Conservation (phyloP, 2,797 vertebrate species). For the Somateria mollissima region DNA sequence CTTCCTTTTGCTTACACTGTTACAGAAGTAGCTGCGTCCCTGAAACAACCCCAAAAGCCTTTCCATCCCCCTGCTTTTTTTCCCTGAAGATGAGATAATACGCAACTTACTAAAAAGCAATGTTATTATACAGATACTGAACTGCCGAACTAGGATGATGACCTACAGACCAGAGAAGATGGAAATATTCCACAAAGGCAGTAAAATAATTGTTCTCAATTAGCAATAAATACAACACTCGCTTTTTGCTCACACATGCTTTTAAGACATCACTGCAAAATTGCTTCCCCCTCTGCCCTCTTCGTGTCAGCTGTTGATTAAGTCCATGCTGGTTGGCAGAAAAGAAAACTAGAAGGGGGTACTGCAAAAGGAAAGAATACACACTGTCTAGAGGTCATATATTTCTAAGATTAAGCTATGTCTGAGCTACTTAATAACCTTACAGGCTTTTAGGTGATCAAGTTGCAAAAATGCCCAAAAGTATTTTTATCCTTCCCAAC, state of each 20-base stretch:
- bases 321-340: background rate
- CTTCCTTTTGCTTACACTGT: background rate
- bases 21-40: accelerated
- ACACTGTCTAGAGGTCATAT: background rate
- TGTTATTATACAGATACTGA: background rate
- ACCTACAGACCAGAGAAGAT: background rate
- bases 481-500: constrained; percentile 53
- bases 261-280: background rate
- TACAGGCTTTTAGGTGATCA: constrained; percentile 35
- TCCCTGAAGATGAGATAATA: background rate
- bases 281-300: background rate
- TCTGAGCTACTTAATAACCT: constrained; percentile 66
- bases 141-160: background rate
- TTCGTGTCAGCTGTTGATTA: background rate
- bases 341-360: background rate
- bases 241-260: background rate
- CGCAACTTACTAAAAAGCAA: background rate
- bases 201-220: background rate
- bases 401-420: constrained; percentile 47
- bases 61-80: background rate
- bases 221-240: background rate
- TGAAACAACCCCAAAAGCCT: background rate
- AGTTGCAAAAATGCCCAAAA: constrained; percentile 49
- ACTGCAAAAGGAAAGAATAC: background rate
- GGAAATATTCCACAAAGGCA: background rate